phyloP scores from a whole-genome alignment of 2,888 invertebrate genomes.

The Andrena chrysosceles region DNA sequence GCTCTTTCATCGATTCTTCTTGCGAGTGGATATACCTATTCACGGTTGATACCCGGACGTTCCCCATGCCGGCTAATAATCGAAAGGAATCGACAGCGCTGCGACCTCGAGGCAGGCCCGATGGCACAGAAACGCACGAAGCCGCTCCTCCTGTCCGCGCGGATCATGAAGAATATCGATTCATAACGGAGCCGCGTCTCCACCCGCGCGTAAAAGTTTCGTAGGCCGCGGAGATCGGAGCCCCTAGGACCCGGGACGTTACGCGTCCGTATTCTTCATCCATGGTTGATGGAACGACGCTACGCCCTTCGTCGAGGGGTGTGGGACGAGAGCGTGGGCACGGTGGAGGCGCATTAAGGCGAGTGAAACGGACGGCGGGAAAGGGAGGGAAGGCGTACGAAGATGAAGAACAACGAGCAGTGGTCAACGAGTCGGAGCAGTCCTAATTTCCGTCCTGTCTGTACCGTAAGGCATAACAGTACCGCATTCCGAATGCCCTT shows the following conservation, averaged over 20 bases:
- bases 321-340: neutral
- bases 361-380: neutral
- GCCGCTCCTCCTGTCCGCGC: neutral
- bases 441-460: constrained; percentile 84
- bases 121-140: neutral
- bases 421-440: constrained; percentile 72
- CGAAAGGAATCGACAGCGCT: constrained; percentile 11
- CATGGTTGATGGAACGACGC: no score
- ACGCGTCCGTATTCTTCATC: neutral
- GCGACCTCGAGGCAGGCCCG: neutral
- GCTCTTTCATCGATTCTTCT: constrained; percentile 3
- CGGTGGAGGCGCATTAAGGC: neutral
- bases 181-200: neutral
- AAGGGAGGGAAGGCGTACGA: constrained; percentile 21
- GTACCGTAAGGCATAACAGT: constrained; percentile 84
- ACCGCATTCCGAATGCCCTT: constrained; percentile 83
- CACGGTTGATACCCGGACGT: neutral
- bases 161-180: neutral
- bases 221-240: no score
- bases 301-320: no score
- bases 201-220: no score
- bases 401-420: constrained; percentile 51
- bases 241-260: no score
- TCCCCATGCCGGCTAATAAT: neutral
- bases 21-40: constrained; percentile 17